These are phyloP conservation scores for Rotaria sp. DNA, from an alignment of 2,888 invertebrate species.

Conservation along the genomic window DNA sequence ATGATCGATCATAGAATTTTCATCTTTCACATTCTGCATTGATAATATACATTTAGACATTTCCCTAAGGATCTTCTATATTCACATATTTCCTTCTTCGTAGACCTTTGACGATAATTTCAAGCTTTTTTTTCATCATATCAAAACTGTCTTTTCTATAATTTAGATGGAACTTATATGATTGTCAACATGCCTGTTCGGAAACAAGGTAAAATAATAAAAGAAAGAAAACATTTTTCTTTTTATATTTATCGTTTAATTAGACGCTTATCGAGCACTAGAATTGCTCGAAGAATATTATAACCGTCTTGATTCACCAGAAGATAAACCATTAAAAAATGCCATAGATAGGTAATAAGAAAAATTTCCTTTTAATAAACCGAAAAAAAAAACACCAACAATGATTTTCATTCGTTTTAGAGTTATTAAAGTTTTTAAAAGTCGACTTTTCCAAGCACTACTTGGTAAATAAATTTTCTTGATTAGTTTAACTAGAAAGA, in stretches of 20 bases:
- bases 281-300: conserved; percentile 97
- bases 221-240: neutral
- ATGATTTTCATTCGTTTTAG: conserved; percentile 52
- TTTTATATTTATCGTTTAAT: neutral
- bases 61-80: neutral
- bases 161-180: neutral
- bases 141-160: neutral
- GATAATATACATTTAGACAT: neutral
- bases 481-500: too few species aligned
- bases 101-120: neutral
- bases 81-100: neutral
- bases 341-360: conserved; percentile 69
- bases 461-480: conserved; percentile 65
- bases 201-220: neutral
- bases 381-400: neutral
- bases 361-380: neutral
- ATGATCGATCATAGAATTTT: neutral
- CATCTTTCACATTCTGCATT: neutral
- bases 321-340: conserved; percentile 84
- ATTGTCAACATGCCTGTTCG: conserved; percentile 24
- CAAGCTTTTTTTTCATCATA: neutral
- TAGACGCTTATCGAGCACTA: conserved; percentile 89
- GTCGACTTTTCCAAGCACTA: conserved; percentile 89
- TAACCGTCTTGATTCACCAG: conserved; percentile 80
- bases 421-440: conserved; percentile 95